Base-by-base conservation (phyloP, 2,113 vertebrate genomes). In the Siniperca chuatsi region DNA sequence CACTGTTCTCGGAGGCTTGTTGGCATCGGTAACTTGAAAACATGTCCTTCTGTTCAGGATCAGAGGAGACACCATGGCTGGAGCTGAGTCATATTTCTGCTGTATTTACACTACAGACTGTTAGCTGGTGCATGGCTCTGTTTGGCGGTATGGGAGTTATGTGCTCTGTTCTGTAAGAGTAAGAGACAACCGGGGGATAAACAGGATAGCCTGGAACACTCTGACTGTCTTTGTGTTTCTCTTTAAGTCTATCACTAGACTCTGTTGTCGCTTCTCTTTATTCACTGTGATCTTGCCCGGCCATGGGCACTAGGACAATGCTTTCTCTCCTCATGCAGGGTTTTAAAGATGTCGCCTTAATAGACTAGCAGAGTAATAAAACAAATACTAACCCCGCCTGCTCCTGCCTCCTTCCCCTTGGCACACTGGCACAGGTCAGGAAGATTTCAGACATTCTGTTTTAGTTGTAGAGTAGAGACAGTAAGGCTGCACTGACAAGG, bases 41-140 rank as follows among this genome's bases (percentile, higher is more conserved):
- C 86, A 89, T n/a, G 90, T 91, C 86, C 85, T 46, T 87, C 94
- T 95, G 93, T 67, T 90, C 55, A 91, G 88, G 76, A 91, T 95
- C 94, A 95, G 82, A 81, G 80, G 75, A 89, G 88, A 91, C 90
- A 87, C 65, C 12, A 40, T 78, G 80, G 76, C 86, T 74, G 58
- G 62, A 79, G 71, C 58, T n/a, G 62, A 86, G 87, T 88, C 78
- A 69, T 90, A 88, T 87, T 86, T 84, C 80, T 84, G 85, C 82
- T 70, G 44, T 95, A 92, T 95, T 95, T 94, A 94, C 84, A 90
- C 87, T 85, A 74, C 67, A 80, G 84, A 73, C 75, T 87, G 81
- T 90, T 86, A 79, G 87, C 68, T 40, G n/a, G 80, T 68, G 82
- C 78, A 55, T 3, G 23, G 75, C 76, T 83, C 73, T 72, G 83